Evolutionary conservation across 30 jellyfish, hydroid and myxozoan species (phyloP).

Genomic region (Haliclystus octoradiatus): DNA sequence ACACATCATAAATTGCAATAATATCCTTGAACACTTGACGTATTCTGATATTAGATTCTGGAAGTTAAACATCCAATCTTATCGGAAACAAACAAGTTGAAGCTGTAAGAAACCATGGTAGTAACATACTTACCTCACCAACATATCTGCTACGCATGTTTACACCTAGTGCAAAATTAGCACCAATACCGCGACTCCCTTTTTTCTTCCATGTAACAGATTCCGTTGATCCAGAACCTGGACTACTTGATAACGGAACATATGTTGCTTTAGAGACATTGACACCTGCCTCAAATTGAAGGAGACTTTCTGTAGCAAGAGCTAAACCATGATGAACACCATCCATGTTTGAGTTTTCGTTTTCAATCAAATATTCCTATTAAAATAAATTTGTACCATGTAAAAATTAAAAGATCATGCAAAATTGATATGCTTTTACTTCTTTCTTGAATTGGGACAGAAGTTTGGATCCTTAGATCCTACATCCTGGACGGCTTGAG

Average conservation of each 20-base stretch:
- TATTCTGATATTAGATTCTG: no score
- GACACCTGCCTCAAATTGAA: constrained; percentile 1
- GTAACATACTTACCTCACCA: constrained; percentile 49
- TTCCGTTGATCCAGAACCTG: background rate
- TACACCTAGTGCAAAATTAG: constrained; percentile 23
- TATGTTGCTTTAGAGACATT: background rate
- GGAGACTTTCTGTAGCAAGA: constrained; percentile 13
- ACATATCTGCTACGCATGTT: constrained; percentile 32
- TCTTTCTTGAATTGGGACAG: no score
- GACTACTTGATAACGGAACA: background rate
- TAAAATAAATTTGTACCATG: no score
- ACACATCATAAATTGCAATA: no score
- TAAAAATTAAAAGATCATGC: no score
- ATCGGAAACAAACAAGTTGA: no score
- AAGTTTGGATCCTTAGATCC: no score
- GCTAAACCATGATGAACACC: constrained; percentile 31
- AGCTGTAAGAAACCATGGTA: no score
- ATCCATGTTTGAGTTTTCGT: constrained; percentile 1
- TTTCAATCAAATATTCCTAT: constrained; percentile 10
- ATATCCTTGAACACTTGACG: no score
- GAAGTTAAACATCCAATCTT: no score
- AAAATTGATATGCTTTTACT: no score
- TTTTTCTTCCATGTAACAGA: background rate
- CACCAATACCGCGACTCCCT: background rate
- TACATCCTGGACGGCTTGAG: no score